These are phyloP conservation scores for Rhynchonema sp. DNA, from an alignment of 2,888 invertebrate genomes.

Conservation along the genomic window DNA sequence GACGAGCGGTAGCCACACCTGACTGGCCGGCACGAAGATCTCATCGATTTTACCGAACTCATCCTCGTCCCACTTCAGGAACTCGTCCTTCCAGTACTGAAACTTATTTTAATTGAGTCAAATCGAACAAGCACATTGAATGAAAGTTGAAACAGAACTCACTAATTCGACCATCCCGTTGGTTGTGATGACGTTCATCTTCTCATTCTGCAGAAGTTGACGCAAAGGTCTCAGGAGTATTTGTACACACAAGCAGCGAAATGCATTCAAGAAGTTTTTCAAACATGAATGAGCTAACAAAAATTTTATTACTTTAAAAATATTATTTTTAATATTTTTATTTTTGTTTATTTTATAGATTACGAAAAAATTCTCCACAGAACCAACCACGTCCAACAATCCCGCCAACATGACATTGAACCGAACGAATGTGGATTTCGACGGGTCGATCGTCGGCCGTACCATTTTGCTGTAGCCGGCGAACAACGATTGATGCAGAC, in stretches of 20 bases:
- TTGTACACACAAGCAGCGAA: too few species aligned
- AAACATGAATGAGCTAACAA: too few species aligned
- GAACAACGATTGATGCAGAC: background rate
- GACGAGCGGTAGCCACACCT: background rate
- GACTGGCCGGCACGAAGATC: background rate
- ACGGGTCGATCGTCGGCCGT: background rate
- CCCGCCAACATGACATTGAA: background rate
- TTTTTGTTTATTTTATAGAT: too few species aligned
- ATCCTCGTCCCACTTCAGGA: background rate
- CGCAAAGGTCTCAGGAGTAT: too few species aligned
- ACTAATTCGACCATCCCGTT: background rate
- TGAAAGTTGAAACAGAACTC: background rate
- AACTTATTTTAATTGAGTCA: too few species aligned
- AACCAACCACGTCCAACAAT: background rate
- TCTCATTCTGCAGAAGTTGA: background rate
- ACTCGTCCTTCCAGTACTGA: background rate
- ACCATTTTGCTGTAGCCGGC: background rate
- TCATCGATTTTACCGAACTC: background rate
- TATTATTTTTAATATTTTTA: too few species aligned
- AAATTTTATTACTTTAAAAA: too few species aligned
- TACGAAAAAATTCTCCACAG: too few species aligned
- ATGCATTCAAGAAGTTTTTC: too few species aligned
- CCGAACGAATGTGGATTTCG: background rate
- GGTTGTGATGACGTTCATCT: background rate
- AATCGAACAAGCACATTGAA: background rate